Conservation (phyloP, 1,140 invertebrate species). For the Caerostris extrusa region DNA sequence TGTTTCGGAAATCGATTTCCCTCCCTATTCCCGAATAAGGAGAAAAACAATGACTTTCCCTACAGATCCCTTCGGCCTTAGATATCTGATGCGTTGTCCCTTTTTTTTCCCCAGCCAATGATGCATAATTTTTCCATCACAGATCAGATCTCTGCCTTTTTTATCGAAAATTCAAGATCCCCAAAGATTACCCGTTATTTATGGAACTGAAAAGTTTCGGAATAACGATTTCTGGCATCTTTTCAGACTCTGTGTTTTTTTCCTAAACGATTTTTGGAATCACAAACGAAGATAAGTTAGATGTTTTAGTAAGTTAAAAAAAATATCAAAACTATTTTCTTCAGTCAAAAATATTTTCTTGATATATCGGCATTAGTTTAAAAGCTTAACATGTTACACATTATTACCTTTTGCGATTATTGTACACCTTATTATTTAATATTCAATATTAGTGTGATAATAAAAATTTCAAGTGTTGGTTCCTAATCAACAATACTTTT, state of each 20-base stretch:
- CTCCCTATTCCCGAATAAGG: neutral
- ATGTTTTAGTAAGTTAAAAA: neutral
- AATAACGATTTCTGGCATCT: conserved; percentile 28
- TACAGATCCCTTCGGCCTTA: neutral
- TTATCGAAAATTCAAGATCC: conserved; percentile 56
- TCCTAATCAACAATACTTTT: too few species aligned
- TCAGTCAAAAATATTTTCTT: neutral
- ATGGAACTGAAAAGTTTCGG: conserved; percentile 34
- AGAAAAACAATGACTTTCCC: conserved; percentile 61
- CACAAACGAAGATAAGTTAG: neutral
- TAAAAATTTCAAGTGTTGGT: too few species aligned
- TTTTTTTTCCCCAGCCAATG: neutral
- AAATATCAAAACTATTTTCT: neutral
- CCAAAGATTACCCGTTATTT: conserved; percentile 49
- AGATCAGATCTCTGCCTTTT: conserved; percentile 28
- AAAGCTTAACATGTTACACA: too few species aligned
- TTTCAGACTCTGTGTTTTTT: neutral
- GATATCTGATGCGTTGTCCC: conserved; percentile 17
- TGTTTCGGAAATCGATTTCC: neutral
- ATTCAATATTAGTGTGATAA: too few species aligned
- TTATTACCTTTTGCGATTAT: too few species aligned
- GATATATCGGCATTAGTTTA: too few species aligned
- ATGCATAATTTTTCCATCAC: conserved; percentile 74
- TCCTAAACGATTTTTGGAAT: neutral
- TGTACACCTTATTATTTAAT: too few species aligned